Percentiles rank a stretch among this genome's conserved stretches.
Evolutionary conservation across 2,888 invertebrate species (phyloP).

Genomic region (Ctena decussata): DNA sequence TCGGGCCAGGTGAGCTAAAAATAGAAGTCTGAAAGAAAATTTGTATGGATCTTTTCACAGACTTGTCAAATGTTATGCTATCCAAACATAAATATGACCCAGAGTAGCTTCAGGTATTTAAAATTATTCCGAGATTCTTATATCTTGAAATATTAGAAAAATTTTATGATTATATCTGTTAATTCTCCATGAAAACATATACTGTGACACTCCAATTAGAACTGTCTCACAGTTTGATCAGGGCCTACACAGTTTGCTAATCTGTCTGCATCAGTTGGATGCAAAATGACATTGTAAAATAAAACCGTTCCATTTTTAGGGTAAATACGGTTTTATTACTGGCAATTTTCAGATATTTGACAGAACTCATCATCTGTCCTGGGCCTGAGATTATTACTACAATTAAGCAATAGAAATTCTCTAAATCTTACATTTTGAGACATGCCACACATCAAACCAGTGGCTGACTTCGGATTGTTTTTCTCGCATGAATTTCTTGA

Average conservation of each 20-base stretch:
- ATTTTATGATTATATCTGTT: too few relatives aligned
- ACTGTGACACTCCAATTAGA: too few relatives aligned
- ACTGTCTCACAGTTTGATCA: neutral
- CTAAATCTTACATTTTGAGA: constrained; percentile 48
- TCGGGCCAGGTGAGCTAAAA: too few relatives aligned
- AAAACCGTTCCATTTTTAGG: neutral
- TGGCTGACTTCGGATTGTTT: constrained; percentile 23
- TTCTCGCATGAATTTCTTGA: neutral
- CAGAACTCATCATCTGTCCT: neutral
- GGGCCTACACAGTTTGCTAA: too few relatives aligned
- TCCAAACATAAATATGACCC: too few relatives aligned
- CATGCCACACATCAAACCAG: constrained; percentile 56
- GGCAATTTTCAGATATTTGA: neutral
- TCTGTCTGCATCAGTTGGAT: neutral
- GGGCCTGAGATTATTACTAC: neutral
- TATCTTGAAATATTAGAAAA: too few relatives aligned
- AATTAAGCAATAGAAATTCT: neutral
- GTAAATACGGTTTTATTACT: neutral
- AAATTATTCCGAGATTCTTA: too few relatives aligned
- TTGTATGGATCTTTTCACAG: too few relatives aligned
- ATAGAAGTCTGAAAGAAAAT: too few relatives aligned
- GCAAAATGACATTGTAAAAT: neutral
- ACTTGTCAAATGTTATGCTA: too few relatives aligned
- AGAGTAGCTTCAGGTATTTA: too few relatives aligned
- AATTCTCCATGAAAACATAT: too few relatives aligned